These are phyloP conservation scores for Hyppa rectilinea DNA, from an alignment of 2,888 invertebrate genomes.

Conservation along the genomic window DNA sequence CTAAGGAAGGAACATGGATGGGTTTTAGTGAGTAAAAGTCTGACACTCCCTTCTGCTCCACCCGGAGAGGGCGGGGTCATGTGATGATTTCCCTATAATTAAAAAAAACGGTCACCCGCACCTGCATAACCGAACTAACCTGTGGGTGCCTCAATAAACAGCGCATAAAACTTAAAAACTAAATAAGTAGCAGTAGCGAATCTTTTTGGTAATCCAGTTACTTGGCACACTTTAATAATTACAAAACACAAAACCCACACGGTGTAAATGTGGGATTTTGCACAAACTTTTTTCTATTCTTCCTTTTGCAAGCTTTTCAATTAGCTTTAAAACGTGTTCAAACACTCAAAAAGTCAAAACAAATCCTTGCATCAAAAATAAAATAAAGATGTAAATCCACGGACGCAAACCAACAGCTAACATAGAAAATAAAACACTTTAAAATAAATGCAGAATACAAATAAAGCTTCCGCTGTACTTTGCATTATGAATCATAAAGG, in stretches of 20 bases:
- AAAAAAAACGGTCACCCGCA: too few species aligned
- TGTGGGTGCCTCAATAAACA: too few species aligned
- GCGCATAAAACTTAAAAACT: too few species aligned
- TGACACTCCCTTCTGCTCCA: too few species aligned
- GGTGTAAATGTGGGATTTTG: neutral
- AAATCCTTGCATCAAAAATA: constrained; percentile 25
- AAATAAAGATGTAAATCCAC: constrained; percentile 19
- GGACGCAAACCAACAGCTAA: constrained; percentile 20
- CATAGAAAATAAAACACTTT: constrained; percentile 40
- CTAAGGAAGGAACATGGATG: too few species aligned
- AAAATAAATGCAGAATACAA: constrained; percentile 47
- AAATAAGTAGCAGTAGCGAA: too few species aligned
- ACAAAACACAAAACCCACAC: neutral
- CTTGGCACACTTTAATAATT: neutral
- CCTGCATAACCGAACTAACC: too few species aligned
- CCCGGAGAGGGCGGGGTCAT: too few species aligned
- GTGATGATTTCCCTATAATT: too few species aligned
- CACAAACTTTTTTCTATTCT: neutral
- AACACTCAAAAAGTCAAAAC: constrained; percentile 21
- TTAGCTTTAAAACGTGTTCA: constrained; percentile 10
- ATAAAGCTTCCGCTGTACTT: constrained; percentile 42
- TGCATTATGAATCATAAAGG: constrained; percentile 41
- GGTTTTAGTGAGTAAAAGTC: too few species aligned
- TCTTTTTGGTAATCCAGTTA: neutral
- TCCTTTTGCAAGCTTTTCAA: neutral